A percentile compares a stretch with the other conserved stretches of the same genome.
These are phyloP conservation scores for Caenorhabditis zanzibari DNA, from an alignment of 2,888 invertebrate genomes.

Conservation along the genomic window DNA sequence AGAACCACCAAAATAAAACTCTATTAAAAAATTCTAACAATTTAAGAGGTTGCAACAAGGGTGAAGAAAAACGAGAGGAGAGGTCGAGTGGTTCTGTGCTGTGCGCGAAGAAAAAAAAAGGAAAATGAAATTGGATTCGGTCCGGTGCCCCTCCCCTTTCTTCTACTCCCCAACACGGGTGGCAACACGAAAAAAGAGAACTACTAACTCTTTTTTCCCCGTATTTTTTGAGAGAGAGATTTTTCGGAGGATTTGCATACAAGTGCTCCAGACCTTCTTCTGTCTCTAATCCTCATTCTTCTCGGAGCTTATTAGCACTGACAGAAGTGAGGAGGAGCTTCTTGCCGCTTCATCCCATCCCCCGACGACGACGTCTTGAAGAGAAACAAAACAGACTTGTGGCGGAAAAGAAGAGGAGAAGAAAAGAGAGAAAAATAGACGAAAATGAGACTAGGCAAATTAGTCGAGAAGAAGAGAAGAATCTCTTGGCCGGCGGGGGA, in stretches of 20 bases:
- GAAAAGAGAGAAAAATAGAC: background rate
- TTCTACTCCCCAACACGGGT: background rate
- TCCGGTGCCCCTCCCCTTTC: constrained; percentile 28
- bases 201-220: background rate
- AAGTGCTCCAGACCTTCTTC: background rate
- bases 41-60: background rate
- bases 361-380: background rate
- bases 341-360: constrained; percentile 5
- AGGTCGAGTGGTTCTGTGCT: constrained; percentile 4
- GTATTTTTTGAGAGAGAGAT: background rate
- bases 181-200: constrained; percentile 16
- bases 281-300: background rate
- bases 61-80: constrained; percentile 9
- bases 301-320: constrained; percentile 11
- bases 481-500: background rate
- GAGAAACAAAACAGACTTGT: constrained; percentile 3
- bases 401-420: background rate
- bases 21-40: background rate
- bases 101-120: constrained; percentile 1
- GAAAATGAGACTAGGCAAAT: constrained; percentile 21
- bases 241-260: constrained; percentile 24
- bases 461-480: constrained; percentile 13
- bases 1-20: too few relatives aligned
- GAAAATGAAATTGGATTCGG: constrained; percentile 64
- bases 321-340: background rate